Percentiles rank a stretch among this genome's conserved stretches.
phyloP scores from a whole-genome alignment of 2,888 invertebrate species.

The Drosophila vallismaia region DNA sequence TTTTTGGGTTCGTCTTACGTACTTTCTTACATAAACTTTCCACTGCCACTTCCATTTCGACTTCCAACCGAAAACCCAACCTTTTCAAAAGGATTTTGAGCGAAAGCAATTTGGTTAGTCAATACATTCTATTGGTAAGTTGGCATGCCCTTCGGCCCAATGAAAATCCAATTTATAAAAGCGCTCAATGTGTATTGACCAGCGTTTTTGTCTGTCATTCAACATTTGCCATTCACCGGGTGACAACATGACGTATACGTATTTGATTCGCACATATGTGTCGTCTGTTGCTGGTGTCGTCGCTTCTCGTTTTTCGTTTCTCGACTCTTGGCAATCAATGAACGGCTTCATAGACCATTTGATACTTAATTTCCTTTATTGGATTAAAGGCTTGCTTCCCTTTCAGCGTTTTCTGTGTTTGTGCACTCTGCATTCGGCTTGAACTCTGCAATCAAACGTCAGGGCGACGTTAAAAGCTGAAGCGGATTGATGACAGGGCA shows the following conservation, averaged over 20 bases:
- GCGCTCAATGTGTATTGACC: conserved; percentile 20
- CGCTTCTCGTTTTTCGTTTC: not conserved
- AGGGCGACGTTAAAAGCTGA: conserved; percentile 44
- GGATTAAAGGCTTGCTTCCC: conserved; percentile 59
- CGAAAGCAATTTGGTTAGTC: conserved; percentile 40
- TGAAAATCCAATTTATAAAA: conserved; percentile 38
- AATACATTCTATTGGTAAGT: conserved; percentile 20
- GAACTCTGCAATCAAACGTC: conserved; percentile 60
- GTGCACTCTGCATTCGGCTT: conserved; percentile 6
- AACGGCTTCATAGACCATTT: conserved; percentile 69
- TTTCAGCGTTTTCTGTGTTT: conserved; percentile 2
- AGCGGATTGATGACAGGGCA: conserved; percentile 53
- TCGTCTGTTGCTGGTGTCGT: conserved; percentile 6
- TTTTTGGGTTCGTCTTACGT: conserved; percentile 4
- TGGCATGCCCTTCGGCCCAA: conserved; percentile 5
- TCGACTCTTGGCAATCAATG: conserved; percentile 35
- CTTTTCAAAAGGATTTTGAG: conserved; percentile 14
- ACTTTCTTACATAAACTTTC: conserved; percentile 13
- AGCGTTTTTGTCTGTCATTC: conserved; percentile 29
- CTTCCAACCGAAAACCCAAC: not conserved
- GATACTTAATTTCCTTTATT: conserved; percentile 77
- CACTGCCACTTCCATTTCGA: not conserved
- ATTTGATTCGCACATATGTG: conserved; percentile 34
- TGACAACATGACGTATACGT: conserved; percentile 43
- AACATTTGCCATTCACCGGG: conserved; percentile 8